Evolutionary conservation across 35 echinoderm and acorn worm genomes (phyloP).

Genomic region (Lytechinus pictus): DNA sequence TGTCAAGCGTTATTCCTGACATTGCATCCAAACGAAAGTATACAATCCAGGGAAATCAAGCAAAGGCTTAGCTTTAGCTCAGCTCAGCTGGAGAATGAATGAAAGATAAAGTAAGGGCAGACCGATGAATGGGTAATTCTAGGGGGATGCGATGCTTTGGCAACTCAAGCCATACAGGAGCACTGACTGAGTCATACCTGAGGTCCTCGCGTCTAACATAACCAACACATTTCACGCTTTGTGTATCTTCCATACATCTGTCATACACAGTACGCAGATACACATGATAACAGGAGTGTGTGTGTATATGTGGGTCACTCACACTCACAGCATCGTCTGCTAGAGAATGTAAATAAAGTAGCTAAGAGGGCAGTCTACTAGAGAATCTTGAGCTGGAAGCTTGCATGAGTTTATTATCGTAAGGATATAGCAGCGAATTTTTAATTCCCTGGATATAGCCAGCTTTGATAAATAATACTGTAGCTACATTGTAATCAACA

Average conservation of each 20-base stretch:
- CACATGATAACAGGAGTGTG: background rate
- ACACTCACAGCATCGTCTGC: background rate
- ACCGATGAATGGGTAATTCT: background rate
- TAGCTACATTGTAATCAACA: background rate
- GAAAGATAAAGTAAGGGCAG: background rate
- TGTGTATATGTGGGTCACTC: background rate
- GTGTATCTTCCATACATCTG: background rate
- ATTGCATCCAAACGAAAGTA: background rate
- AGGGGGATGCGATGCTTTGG: background rate
- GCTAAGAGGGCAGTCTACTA: slow-evolving; percentile 10
- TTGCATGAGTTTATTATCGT: slow-evolving; percentile 18
- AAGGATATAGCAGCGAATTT: background rate
- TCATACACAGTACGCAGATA: background rate
- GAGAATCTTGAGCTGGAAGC: background rate
- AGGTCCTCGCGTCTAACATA: background rate
- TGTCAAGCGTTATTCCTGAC: background rate
- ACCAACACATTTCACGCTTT: background rate
- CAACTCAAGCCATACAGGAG: background rate
- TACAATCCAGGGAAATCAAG: background rate
- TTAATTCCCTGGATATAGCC: background rate
- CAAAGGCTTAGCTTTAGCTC: background rate
- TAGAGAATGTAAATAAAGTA: background rate
- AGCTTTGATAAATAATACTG: background rate
- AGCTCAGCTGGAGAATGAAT: background rate
- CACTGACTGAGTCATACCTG: slow-evolving; percentile 9